Evolutionary conservation across 2,113 vertebrate genomes (phyloP).

Genomic region (Onychostruthus taczanowskii): DNA sequence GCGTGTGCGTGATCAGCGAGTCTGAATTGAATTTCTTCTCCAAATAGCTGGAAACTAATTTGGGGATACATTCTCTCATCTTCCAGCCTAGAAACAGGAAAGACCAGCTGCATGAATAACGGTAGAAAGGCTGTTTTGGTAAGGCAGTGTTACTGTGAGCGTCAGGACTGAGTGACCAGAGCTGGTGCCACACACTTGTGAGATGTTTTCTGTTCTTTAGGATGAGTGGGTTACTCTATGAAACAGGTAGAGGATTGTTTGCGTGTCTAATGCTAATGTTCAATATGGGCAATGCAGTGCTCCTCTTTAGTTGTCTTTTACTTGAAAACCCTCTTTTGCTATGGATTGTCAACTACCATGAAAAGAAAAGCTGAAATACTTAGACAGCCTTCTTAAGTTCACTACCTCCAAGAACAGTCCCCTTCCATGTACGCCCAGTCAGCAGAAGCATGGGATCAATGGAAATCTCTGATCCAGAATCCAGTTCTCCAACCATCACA

Average conservation of each 20-base stretch:
- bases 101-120: background rate
- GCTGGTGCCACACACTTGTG: background rate
- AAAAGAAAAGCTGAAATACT: background rate
- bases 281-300: background rate
- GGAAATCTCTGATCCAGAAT: background rate
- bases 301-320: background rate
- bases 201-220: background rate
- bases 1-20: constrained; percentile 82
- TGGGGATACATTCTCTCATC: constrained; percentile 66
- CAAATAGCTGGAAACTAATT: constrained; percentile 83
- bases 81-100: constrained; percentile 40
- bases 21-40: constrained; percentile 85
- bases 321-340: no score
- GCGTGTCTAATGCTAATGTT: no score
- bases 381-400: background rate
- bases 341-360: accelerated
- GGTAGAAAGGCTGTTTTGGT: background rate
- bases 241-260: background rate
- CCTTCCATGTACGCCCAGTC: constrained; percentile 50
- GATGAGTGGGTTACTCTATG: no score
- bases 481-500: background rate
- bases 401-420: constrained; percentile 11
- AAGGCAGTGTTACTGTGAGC: background rate
- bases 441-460: constrained; percentile 37
- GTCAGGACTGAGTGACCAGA: background rate